Conservation (phyloP, 2,888 invertebrate species). For the Drosophila colorata region DNA sequence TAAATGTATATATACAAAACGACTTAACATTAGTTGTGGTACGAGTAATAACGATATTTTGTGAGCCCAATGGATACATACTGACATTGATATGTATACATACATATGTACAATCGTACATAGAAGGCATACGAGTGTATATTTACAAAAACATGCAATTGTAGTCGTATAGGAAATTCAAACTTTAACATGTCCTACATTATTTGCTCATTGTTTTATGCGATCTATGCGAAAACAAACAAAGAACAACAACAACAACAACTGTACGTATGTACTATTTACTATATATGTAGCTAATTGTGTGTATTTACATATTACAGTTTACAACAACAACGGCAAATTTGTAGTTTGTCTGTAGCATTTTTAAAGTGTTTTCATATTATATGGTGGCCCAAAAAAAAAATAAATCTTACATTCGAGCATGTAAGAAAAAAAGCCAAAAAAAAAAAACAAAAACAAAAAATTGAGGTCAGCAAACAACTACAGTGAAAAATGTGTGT, state of each 20-base stretch:
- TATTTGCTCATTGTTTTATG: slow-evolving; percentile 71
- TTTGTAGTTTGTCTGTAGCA: slow-evolving; percentile 53
- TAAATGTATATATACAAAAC: not conserved
- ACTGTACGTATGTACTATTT: slow-evolving; percentile 28
- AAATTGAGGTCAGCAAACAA: slow-evolving; percentile 37
- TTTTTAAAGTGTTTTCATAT: slow-evolving; percentile 67
- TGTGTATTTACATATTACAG: slow-evolving; percentile 81
- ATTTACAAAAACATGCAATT: slow-evolving; percentile 27
- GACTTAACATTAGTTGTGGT: slow-evolving; percentile 25
- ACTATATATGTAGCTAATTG: slow-evolving; percentile 57
- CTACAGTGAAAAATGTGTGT: slow-evolving; percentile 58
- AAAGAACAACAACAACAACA: slow-evolving; percentile 32
- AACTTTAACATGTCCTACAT: slow-evolving; percentile 55
- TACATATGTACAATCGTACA: slow-evolving; percentile 18
- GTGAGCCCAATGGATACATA: slow-evolving; percentile 25
- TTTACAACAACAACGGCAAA: slow-evolving; percentile 60
- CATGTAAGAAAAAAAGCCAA: slow-evolving; percentile 9
- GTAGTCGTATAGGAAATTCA: slow-evolving; percentile 27
- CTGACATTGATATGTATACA: slow-evolving; percentile 38
- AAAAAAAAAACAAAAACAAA: not conserved
- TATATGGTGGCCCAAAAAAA: slow-evolving; percentile 41
- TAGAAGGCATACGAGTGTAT: slow-evolving; percentile 16
- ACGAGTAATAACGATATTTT: slow-evolving; percentile 17
- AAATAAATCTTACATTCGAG: not conserved
- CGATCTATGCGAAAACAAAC: slow-evolving; percentile 31